These are phyloP conservation scores for Casuarius casuarius DNA, from an alignment of 2,113 vertebrate genomes.

Conservation along the genomic window DNA sequence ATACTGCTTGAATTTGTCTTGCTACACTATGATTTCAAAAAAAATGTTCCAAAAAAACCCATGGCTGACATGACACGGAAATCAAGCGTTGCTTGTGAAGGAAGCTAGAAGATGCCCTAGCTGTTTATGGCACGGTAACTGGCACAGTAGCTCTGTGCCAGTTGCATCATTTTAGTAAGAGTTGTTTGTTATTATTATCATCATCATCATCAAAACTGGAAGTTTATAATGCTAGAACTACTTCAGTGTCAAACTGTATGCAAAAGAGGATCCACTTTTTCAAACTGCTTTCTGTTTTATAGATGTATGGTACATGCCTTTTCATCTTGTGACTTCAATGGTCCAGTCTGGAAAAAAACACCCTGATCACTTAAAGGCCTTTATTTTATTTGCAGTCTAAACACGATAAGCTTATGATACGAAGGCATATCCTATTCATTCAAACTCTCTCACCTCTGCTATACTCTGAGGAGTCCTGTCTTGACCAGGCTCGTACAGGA, in stretches of 20 bases:
- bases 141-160: rapidly evolving
- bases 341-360: rapidly evolving
- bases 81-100: neutral
- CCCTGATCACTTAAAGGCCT: rapidly evolving
- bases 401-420: too few relatives aligned
- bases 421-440: rapidly evolving
- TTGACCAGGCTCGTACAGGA: too few relatives aligned
- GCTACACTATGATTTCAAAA: too few relatives aligned
- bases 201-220: neutral
- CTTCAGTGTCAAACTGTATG: rapidly evolving
- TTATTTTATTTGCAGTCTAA: neutral
- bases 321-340: rapidly evolving
- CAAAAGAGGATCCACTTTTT: rapidly evolving
- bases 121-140: too few relatives aligned
- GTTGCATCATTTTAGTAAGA: rapidly evolving
- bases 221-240: neutral
- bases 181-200: too few relatives aligned
- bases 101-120: rapidly evolving
- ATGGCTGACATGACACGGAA: neutral
- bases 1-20: too few relatives aligned
- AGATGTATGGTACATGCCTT: rapidly evolving
- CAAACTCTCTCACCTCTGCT: too few relatives aligned
- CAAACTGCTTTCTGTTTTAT: neutral
- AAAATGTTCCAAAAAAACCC: too few relatives aligned
- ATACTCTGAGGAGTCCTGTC: rapidly evolving